These are phyloP conservation scores for Oryzias javanicus DNA, from an alignment of 2,113 vertebrate genomes.

Conservation along the genomic window DNA sequence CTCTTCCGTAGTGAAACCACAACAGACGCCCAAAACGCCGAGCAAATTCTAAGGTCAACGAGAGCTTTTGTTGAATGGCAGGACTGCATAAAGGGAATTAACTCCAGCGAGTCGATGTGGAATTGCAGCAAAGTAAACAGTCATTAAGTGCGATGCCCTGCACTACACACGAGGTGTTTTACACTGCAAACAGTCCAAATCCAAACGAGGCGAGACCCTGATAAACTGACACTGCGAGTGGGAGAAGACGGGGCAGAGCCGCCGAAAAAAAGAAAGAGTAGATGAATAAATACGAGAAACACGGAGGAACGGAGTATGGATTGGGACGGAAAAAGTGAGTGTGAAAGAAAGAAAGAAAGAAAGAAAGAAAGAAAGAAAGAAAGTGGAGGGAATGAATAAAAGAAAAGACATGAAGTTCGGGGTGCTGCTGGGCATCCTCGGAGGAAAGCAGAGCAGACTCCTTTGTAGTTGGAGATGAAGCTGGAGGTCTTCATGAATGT, in stretches of 20 bases:
- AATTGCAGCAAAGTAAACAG: conserved; percentile 37
- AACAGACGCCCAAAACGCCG: neutral
- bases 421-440: conserved; percentile 67
- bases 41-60: neutral
- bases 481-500: conserved; percentile 63
- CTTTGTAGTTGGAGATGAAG: conserved; percentile 66
- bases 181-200: conserved; percentile 34
- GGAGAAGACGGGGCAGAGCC: neutral
- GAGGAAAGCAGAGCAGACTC: conserved; percentile 56
- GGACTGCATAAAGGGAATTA: conserved; percentile 1
- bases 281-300: conserved; percentile 39
- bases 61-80: neutral
- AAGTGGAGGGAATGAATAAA: conserved; percentile 43
- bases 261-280: conserved; percentile 10
- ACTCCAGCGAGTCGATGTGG: conserved; percentile 7
- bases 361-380: conserved; percentile 18
- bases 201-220: conserved; percentile 26
- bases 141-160: conserved; percentile 41
- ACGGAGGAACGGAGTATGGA: conserved; percentile 44
- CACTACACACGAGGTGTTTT: conserved; percentile 22
- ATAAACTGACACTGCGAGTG: conserved; percentile 12
- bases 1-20: too few species aligned
- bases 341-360: conserved; percentile 12
- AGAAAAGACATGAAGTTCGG: conserved; percentile 65
- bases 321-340: conserved; percentile 49